Conservation (phyloP, 2,888 invertebrate genomes). For the Muscina levida region DNA sequence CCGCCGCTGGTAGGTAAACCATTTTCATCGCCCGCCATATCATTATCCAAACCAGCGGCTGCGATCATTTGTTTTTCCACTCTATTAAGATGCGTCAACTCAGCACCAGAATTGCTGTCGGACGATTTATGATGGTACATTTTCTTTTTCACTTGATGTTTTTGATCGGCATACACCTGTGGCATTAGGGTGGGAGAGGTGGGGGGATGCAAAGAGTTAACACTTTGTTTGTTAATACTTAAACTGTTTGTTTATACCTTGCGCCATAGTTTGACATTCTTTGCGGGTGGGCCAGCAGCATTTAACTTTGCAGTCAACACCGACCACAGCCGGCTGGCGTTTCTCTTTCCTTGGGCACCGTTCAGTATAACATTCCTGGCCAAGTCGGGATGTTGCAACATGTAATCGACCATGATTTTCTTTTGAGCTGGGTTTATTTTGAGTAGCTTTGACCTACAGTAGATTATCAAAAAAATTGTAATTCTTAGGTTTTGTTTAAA, state of each 20-base stretch:
- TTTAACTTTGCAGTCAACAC: neutral
- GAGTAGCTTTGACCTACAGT: neutral
- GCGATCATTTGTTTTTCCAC: neutral
- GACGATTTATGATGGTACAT: slow-evolving; percentile 12
- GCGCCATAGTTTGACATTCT: slow-evolving; percentile 6
- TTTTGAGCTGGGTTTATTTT: slow-evolving; percentile 27
- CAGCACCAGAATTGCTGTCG: neutral
- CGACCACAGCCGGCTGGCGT: neutral
- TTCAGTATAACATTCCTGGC: slow-evolving; percentile 29
- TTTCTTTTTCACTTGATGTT: slow-evolving; percentile 34
- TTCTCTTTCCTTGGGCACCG: slow-evolving; percentile 2
- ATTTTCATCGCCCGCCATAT: neutral
- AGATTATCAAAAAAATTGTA: no score
- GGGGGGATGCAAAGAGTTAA: neutral
- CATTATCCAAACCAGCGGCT: neutral
- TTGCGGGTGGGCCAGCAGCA: slow-evolving; percentile 16
- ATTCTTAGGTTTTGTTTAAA: neutral
- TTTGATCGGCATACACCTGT: slow-evolving; percentile 33
- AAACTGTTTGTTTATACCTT: neutral
- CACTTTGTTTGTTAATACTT: neutral
- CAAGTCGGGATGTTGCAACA: slow-evolving; percentile 24
- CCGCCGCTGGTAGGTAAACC: neutral
- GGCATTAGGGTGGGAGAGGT: neutral
- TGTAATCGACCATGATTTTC: slow-evolving; percentile 20
- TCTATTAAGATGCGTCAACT: neutral